A percentile compares a stretch with the other conserved stretches of the same genome.
Evolutionary conservation across 2,888 invertebrate genomes (phyloP).

Genomic region (Cerceris ruficornis): DNA sequence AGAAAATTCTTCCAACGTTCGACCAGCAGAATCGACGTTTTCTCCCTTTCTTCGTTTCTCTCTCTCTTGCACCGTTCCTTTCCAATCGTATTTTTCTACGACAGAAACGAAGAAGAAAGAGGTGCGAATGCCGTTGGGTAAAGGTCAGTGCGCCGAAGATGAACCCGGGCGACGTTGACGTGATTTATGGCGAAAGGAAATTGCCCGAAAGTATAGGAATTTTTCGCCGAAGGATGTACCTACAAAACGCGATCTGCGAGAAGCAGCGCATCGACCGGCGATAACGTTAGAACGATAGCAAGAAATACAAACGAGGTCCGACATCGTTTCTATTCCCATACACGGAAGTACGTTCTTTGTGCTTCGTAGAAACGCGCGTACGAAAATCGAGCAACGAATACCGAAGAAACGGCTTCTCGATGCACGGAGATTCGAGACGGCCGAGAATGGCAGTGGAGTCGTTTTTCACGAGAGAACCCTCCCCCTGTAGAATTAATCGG

Average conservation of each 20-base stretch:
- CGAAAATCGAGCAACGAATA: conserved; percentile 40
- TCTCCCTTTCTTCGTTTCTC: no score
- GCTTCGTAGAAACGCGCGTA: conserved; percentile 28
- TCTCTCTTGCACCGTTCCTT: not conserved
- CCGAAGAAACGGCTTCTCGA: conserved; percentile 45
- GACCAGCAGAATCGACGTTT: no score
- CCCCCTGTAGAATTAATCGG: conserved; percentile 62
- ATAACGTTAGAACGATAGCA: conserved; percentile 55
- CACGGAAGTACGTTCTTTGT: conserved; percentile 21
- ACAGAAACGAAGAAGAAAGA: conserved; percentile 35
- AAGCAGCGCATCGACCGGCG: conserved; percentile 51
- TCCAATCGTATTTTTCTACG: conserved; percentile 46
- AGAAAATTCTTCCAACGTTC: no score
- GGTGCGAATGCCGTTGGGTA: conserved; percentile 44
- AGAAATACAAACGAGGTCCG: conserved; percentile 43
- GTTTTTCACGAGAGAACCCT: conserved; percentile 56
- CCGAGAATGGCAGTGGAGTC: conserved; percentile 20
- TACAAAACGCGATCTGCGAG: conserved; percentile 63
- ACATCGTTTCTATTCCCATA: conserved; percentile 29
- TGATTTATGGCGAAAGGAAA: conserved; percentile 70
- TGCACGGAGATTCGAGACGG: conserved; percentile 32
- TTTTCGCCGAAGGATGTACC: conserved; percentile 57
- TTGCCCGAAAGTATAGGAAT: conserved; percentile 67
- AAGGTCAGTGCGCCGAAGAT: conserved; percentile 54
- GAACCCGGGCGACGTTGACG: conserved; percentile 59